These are phyloP conservation scores for Pipistrellus pygmaeus DNA, from an alignment of 2,797 vertebrate genomes.

Conservation along the genomic window DNA sequence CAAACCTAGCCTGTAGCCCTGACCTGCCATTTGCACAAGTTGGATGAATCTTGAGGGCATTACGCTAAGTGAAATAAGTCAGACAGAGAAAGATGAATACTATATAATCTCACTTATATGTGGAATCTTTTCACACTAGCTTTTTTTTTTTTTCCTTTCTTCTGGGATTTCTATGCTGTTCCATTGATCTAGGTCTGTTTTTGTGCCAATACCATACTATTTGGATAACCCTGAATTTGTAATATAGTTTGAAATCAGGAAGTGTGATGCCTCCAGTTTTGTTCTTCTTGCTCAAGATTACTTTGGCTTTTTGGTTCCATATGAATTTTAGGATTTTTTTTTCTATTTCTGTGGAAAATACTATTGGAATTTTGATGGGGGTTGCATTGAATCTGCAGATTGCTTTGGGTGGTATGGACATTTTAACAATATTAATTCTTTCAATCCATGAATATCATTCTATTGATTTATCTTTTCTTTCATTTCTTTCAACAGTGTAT, in stretches of 20 bases:
- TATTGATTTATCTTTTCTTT: not conserved
- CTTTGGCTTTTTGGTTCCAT: not conserved
- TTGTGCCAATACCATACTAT: not conserved
- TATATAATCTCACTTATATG: not conserved
- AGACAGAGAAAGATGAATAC: not conserved
- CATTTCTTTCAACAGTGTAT: slow-evolving; percentile 8
- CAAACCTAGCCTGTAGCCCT: no score
- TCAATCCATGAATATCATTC: not conserved
- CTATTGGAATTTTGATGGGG: not conserved
- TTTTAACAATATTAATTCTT: not conserved
- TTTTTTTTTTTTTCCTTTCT: not conserved
- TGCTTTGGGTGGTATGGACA: not conserved
- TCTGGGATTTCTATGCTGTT: not conserved
- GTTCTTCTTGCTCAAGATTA: not conserved
- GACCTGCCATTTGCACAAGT: not conserved
- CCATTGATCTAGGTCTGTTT: not conserved
- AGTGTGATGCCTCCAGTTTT: not conserved
- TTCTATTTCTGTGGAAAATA: not conserved
- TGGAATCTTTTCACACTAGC: not conserved
- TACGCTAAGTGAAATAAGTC: not conserved
- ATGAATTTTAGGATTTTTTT: not conserved
- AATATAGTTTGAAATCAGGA: not conserved
- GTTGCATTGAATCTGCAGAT: not conserved
- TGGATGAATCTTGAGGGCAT: not conserved
- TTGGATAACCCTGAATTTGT: not conserved